These are phyloP conservation scores for Minunthozetes semirufus DNA, from an alignment of 2,888 invertebrate species.

Conservation along the genomic window DNA sequence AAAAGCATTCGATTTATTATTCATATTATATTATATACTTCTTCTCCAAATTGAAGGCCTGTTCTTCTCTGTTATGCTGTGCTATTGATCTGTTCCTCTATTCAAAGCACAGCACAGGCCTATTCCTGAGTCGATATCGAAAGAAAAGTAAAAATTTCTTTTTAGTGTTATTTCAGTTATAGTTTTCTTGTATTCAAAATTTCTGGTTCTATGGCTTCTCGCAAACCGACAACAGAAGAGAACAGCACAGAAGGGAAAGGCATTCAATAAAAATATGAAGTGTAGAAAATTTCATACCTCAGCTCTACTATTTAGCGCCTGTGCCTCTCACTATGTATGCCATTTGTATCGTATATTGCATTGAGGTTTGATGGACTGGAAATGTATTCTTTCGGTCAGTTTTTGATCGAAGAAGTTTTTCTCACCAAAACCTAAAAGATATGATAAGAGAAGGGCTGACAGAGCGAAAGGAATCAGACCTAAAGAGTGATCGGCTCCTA, in stretches of 20 bases:
- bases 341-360: neutral
- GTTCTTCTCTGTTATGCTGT: slow-evolving; percentile 5
- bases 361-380: neutral
- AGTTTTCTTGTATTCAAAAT: slow-evolving; percentile 7
- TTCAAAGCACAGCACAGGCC: neutral
- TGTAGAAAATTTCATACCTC: neutral
- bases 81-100: slow-evolving; percentile 11
- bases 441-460: neutral
- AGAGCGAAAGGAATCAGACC: neutral
- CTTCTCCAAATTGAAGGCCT: slow-evolving; percentile 16
- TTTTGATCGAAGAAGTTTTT: neutral
- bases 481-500: neutral
- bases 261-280: too few species aligned
- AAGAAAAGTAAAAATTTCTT: neutral
- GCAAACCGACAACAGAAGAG: neutral
- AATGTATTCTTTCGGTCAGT: slow-evolving; percentile 20
- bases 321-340: neutral
- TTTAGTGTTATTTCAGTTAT: neutral
- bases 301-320: neutral
- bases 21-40: slow-evolving; percentile 16
- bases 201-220: neutral
- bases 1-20: slow-evolving; percentile 9
- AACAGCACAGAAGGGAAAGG: neutral
- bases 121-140: neutral
- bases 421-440: slow-evolving; percentile 12